Percentiles rank a stretch among this genome's conserved stretches.
These are phyloP conservation scores for Eulimnadia texana DNA, from an alignment of 1,140 invertebrate species.

Conservation along the genomic window DNA sequence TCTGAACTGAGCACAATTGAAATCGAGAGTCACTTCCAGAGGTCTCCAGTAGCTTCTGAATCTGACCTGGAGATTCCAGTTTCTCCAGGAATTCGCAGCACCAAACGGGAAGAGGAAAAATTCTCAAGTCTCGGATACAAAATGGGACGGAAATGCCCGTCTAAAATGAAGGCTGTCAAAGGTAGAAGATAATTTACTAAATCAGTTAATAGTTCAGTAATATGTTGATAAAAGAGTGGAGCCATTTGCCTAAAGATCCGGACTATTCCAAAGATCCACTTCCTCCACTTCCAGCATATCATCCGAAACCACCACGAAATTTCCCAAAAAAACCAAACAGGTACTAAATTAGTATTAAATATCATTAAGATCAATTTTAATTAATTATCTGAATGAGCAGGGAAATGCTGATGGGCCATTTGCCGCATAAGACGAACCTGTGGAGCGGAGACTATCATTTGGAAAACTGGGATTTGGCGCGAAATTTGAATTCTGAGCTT, in stretches of 20 bases:
- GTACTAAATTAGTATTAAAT: not conserved
- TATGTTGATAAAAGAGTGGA: not conserved
- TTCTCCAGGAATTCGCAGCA: not conserved
- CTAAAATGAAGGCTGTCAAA: not conserved
- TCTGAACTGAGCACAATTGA: constrained; percentile 10
- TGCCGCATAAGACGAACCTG: not conserved
- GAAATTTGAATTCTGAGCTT: not conserved
- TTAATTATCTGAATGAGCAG: not conserved
- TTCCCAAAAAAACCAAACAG: not conserved
- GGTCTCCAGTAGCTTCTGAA: constrained; percentile 3
- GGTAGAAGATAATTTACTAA: not conserved
- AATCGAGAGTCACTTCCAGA: constrained; percentile 7
- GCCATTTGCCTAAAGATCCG: not conserved
- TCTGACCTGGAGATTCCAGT: not conserved
- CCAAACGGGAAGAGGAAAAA: not conserved
- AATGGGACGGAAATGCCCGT: not conserved
- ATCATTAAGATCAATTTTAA: not conserved
- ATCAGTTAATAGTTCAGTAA: not conserved
- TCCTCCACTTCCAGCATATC: not conserved
- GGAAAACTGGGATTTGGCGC: not conserved
- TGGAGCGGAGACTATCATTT: not conserved
- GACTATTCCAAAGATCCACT: not conserved
- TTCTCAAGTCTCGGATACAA: not conserved
- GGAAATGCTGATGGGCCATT: not conserved
- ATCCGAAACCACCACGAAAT: not conserved